phyloP scores from a whole-genome alignment of 53 echinoderm and acorn worm genomes.

The Echinarachnius parma region DNA sequence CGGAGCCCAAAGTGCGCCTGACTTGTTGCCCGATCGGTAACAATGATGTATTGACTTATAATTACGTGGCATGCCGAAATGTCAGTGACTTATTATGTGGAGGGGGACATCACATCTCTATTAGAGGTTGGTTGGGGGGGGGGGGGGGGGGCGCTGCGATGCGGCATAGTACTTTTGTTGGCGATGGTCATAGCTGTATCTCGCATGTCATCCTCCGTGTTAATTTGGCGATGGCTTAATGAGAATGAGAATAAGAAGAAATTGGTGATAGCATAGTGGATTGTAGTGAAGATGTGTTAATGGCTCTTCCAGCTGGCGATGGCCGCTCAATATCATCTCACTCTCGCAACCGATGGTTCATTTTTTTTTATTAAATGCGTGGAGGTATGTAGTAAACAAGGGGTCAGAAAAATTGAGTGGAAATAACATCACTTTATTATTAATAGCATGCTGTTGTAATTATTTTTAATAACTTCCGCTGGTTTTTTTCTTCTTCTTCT shows the following conservation, averaged over 20 bases:
- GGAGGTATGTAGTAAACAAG: conserved; percentile 49
- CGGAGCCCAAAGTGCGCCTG: conserved; percentile 38
- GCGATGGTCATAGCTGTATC: conserved; percentile 17
- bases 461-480: conserved; percentile 54
- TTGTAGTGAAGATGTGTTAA: conserved; percentile 49
- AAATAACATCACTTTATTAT: conserved; percentile 44
- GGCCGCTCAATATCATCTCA: conserved; percentile 26
- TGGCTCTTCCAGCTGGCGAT: conserved; percentile 28
- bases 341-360: conserved; percentile 14
- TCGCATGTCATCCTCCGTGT: conserved; percentile 34
- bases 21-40: conserved; percentile 40
- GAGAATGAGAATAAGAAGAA: conserved; percentile 43
- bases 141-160: too few relatives aligned
- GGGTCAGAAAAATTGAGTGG: conserved; percentile 42
- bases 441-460: conserved; percentile 54
- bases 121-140: conserved; percentile 3
- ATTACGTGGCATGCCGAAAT: conserved; percentile 37
- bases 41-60: conserved; percentile 55
- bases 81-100: conserved; percentile 46
- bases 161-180: conserved; percentile 14
- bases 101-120: conserved; percentile 26
- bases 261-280: conserved; percentile 37
- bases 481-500: conserved; percentile 28
- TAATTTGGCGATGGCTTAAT: conserved; percentile 35
- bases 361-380: conserved; percentile 39